Evolutionary conservation across 2,113 vertebrate species (phyloP), one percentile per base, ranked within the genome.

Genomic region (Ptilorrhoa leucosticta): DNA sequence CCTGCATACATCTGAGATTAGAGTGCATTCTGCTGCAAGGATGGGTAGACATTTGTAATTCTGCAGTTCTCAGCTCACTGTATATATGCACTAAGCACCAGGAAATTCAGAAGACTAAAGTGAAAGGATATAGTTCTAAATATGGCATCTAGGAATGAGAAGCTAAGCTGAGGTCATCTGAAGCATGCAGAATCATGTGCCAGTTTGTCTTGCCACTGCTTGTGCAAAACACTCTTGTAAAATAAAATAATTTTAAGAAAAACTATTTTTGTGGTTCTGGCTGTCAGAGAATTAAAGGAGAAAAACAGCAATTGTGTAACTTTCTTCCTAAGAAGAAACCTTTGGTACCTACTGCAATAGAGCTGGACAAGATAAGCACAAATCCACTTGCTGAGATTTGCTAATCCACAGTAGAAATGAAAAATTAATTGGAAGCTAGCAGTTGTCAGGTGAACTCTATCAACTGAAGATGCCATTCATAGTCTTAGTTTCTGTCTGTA

Each of bases 191-290:
- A 91, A 93, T 79, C 80, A 40, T 44, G 53, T 51, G 65, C 61
- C 89, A 81, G 51, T 78, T 82, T 86, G 87, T 94, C 64, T 11
- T 37, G 45, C 82, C 86, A 72, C 39, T 81, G 33, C 58, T 63
- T 87, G 54, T 87, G 87, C 64, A 76, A 86, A 93, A 93, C 42
- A 45, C 40, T 88, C 87, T 94, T 93, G 68, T 89, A 89, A 95
- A 95, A 88, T 91, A 80, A 97, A 95, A 21, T 19, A 3, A 64
- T 91, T 84, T 68, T 71, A 85, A 92, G 71, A 53, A 79, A 83
- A 92, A n/a, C 37, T 83, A 37, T 89, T 94, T 94, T 81, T 96
- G 83, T 76, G 77, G 27, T 63, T 96, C 54, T 92, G 57, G 27
- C 64, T 86, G 82, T 58, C 42, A 56, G 44, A 44, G 45, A 87